These are phyloP conservation scores for Lichenostomus cassidix DNA, from an alignment of 2,113 vertebrate species.

Conservation along the genomic window DNA sequence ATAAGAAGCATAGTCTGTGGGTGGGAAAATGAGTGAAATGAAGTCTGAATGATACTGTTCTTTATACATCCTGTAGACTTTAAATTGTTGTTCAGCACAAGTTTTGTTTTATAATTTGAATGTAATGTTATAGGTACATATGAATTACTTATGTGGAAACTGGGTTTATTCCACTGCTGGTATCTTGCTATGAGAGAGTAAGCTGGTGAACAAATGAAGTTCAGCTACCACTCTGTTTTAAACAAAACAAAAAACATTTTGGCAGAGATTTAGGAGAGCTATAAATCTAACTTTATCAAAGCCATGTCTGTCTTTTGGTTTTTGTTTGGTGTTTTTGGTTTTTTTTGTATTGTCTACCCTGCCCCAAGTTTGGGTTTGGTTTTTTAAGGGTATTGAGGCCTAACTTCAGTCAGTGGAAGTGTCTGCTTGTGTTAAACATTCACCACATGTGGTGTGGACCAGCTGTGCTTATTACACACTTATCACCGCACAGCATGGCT, in stretches of 20 bases:
- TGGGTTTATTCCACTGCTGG: not conserved
- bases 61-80: not conserved
- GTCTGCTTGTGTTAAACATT: not conserved
- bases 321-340: not conserved
- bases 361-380: rapidly evolving
- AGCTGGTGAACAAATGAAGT: not conserved
- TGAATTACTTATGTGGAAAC: not conserved
- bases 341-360: not conserved
- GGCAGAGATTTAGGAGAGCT: not conserved
- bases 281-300: not conserved
- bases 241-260: not conserved
- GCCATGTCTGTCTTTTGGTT: not conserved
- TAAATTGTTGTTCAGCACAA: not conserved
- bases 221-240: not conserved
- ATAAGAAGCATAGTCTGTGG: not conserved
- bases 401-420: not conserved
- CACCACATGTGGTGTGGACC: not conserved
- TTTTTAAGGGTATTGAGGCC: not conserved
- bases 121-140: not conserved
- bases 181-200: not conserved
- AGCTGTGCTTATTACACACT: not conserved
- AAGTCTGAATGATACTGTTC: not conserved
- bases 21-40: not conserved
- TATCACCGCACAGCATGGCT: not conserved
- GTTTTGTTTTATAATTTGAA: not conserved